Conservation (phyloP, 1,140 invertebrate species). For the Megathymus violae region DNA sequence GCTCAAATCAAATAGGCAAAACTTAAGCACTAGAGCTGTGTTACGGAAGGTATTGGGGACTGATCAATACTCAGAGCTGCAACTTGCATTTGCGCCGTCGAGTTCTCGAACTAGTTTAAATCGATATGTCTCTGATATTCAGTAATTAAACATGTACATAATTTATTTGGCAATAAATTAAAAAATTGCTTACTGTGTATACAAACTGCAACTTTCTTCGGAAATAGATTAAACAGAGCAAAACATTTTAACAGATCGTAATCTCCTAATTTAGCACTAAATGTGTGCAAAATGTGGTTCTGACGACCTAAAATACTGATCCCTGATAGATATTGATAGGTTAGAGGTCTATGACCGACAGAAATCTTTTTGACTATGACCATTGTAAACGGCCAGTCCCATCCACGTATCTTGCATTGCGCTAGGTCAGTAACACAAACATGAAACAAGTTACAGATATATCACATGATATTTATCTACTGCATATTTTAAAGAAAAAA, state of each 20-base stretch:
- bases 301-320: too few species aligned
- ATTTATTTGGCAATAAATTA: neutral
- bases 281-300: too few species aligned
- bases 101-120: conserved; percentile 9
- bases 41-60: conserved; percentile 25
- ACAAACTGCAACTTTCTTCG: too few species aligned
- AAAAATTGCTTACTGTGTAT: too few species aligned
- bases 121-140: conserved; percentile 8
- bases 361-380: too few species aligned
- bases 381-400: neutral
- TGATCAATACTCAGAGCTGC: conserved; percentile 21
- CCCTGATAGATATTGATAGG: too few species aligned
- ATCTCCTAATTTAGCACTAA: too few species aligned
- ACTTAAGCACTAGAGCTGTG: conserved; percentile 15
- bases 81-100: conserved; percentile 23
- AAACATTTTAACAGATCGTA: too few species aligned
- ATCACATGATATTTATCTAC: too few species aligned
- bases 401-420: neutral
- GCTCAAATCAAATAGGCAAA: conserved; percentile 18
- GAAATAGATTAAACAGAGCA: too few species aligned
- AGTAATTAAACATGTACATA: neutral
- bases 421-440: conserved; percentile 19
- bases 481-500: too few species aligned
- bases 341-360: too few species aligned
- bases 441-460: conserved; percentile 21